Conservation (phyloP, 2,888 invertebrate genomes). For the Heliconius hortense region DNA sequence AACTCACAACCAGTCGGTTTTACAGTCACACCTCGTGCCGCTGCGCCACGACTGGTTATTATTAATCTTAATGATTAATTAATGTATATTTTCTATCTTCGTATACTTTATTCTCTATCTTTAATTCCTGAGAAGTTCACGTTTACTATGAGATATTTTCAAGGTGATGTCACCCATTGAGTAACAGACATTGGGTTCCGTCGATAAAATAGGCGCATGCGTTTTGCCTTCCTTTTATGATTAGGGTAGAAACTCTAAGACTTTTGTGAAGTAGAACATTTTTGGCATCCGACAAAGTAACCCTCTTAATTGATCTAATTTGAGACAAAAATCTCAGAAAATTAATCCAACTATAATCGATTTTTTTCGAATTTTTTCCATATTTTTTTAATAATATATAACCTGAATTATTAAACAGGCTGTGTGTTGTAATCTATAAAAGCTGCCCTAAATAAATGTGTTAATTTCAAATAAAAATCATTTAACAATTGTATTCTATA, state of each 20-base stretch:
- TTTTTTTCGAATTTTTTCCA: not conserved
- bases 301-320: constrained; percentile 7
- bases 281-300: constrained; percentile 34
- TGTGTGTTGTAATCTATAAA: not conserved
- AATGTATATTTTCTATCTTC: not conserved
- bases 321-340: not conserved
- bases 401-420: not conserved
- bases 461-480: not conserved
- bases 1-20: too few species aligned
- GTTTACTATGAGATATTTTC: constrained; percentile 21
- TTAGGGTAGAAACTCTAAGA: constrained; percentile 36
- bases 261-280: constrained; percentile 36
- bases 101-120: not conserved
- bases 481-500: not conserved
- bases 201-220: constrained; percentile 49
- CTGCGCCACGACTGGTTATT: too few species aligned
- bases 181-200: constrained; percentile 54
- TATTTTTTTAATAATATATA: not conserved
- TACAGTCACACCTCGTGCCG: too few species aligned
- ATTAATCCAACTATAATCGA: not conserved
- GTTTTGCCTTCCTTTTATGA: constrained; percentile 33
- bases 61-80: too few species aligned
- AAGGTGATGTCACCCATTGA: constrained; percentile 61
- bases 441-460: not conserved
- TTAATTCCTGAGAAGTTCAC: constrained; percentile 9